Conservation (phyloP, 2,888 invertebrate genomes). For the Thyatira batis region DNA sequence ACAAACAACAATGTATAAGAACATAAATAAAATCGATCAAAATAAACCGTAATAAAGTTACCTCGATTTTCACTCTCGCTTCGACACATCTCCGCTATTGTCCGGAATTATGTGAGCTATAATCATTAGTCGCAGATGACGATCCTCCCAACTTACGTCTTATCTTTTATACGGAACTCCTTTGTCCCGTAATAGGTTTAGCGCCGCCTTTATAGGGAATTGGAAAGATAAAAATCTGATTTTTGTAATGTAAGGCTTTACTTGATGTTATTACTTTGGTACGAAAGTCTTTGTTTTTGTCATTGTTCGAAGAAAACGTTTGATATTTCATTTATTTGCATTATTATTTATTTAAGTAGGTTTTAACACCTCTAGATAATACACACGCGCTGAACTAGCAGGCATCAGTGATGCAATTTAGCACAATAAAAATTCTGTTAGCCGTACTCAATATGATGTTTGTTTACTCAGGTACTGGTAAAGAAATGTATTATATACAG, state of each 20-base stretch:
- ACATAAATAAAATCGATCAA: slow-evolving; percentile 14
- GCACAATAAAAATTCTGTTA: too few species aligned
- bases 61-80: slow-evolving; percentile 25
- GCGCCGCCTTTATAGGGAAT: slow-evolving; percentile 31
- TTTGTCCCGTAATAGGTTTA: slow-evolving; percentile 48
- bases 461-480: too few species aligned
- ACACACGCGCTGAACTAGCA: too few species aligned
- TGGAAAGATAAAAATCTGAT: slow-evolving; percentile 12
- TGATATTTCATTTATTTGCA: too few species aligned
- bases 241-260: slow-evolving; percentile 4
- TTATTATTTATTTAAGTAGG: neutral
- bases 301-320: neutral
- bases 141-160: slow-evolving; percentile 39
- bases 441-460: too few species aligned
- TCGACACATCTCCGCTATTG: slow-evolving; percentile 36
- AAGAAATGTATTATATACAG: too few species aligned
- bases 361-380: neutral
- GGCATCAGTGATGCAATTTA: too few species aligned
- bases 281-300: neutral
- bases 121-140: slow-evolving; percentile 60
- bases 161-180: slow-evolving; percentile 48
- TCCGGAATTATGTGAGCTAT: slow-evolving; percentile 50
- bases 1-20: neutral
- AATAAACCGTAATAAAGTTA: slow-evolving; percentile 11
- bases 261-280: neutral